phyloP scores from a whole-genome alignment of 2,113 vertebrate species.

The Aepyceros melampus region DNA sequence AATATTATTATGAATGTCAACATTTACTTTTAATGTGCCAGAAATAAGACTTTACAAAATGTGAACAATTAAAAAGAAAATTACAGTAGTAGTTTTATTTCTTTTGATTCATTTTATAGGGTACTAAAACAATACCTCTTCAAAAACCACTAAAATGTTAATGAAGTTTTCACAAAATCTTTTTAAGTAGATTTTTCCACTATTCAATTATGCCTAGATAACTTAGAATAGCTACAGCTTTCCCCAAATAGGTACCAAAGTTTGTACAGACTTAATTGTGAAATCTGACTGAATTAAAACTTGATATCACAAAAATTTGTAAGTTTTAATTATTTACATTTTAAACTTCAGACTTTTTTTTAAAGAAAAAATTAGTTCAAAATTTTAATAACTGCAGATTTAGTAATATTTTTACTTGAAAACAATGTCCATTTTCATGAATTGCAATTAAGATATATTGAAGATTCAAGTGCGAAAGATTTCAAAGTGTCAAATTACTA shows the following conservation, averaged over 20 bases:
- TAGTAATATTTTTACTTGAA: slow-evolving; percentile 41
- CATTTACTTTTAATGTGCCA: slow-evolving; percentile 45
- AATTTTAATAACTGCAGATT: slow-evolving; percentile 10
- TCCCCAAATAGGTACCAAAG: not conserved
- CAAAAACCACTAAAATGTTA: slow-evolving; percentile 35
- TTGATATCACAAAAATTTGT: not conserved
- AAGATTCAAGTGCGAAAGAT: slow-evolving; percentile 49
- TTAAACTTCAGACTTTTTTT: slow-evolving; percentile 21
- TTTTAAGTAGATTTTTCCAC: not conserved
- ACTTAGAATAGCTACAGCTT: slow-evolving; percentile 33
- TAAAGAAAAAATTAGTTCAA: slow-evolving; percentile 42
- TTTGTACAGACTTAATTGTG: not conserved
- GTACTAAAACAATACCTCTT: slow-evolving; percentile 15
- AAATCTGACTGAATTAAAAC: not conserved
- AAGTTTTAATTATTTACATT: slow-evolving; percentile 43
- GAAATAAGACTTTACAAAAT: slow-evolving; percentile 48
- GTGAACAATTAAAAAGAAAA: slow-evolving; percentile 28
- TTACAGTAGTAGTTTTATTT: slow-evolving; percentile 33
- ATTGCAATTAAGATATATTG: slow-evolving; percentile 1
- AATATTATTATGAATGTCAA: not conserved
- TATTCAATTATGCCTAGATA: not conserved
- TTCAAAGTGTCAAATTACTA: slow-evolving; percentile 46
- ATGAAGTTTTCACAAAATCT: not conserved
- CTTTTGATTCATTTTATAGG: slow-evolving; percentile 11
- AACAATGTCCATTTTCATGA: slow-evolving; percentile 34